Base-by-base conservation (phyloP, 2,888 invertebrate species). In the Tetanocera ferruginea region DNA sequence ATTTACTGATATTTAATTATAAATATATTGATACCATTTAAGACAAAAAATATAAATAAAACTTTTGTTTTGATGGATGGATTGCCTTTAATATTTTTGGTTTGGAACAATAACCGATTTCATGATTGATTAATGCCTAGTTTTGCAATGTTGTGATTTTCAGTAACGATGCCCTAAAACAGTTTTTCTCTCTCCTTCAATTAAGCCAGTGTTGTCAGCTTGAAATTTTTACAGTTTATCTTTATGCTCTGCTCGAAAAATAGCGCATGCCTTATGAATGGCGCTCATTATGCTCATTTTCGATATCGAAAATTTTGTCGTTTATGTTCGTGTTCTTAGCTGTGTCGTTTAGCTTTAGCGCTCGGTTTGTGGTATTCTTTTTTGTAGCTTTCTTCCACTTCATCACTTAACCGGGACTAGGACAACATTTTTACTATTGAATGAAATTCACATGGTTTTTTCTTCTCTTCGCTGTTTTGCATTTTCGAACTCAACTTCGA, bases 401-500 rank as follows among this genome's bases (percentile, higher is more conserved):
- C 19, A 66, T 9, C 19, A 34, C 19, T 14, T 19, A 17, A 17
- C n/a, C 9, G 51, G 82, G 87, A 87, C 87, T 87, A 88, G 84
- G 87, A 83, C 88, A 87, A 87, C 85, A 86, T 81, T 83, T 86
- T 87, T 84, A 82, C 80, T 81, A 84, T 86, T 87, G 86, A 80
- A 83, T 84, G 83, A 78, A 80, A 66, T 43, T 43, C 43, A 62
- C 19, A 37, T 55, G 66, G 52, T 78, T 66, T 34, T 49, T 55
- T 23, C 43, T 5, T 79, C 25, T 19, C 49, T 76, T 76, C 66
- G 64, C 70, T 64, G 64, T 37, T 19, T 31, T 37, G 49, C 60
- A 19, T 17, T 9, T 19, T 52, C 34, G 23, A 19, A 64, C 19
- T 19, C 25, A 19, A 37, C 43, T 74, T 19, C 67, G 69, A 52